Base-by-base conservation (phyloP, 2,888 invertebrate species). In the Rosalia funebris region DNA sequence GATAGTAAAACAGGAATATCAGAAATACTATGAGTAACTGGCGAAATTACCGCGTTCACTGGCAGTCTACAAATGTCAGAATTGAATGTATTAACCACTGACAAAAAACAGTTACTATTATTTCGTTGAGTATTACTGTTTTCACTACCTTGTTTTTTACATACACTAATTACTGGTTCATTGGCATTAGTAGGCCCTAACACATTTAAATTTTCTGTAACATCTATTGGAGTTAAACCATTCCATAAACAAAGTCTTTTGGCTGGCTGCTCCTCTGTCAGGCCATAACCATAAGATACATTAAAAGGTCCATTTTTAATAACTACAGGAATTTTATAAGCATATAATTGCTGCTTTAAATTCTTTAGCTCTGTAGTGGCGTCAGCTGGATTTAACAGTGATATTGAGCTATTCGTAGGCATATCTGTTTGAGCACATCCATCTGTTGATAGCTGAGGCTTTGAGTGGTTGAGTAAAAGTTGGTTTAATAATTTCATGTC, bases 401-500 rank as follows among this genome's bases (percentile, higher is more conserved):
- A 20, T 41, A 52, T 56, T n/a, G 45, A 47, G 31, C 20, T 32
- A 39, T 31, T 46, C 5, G 20, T 5, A 9, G 52, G 50, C 12
- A 60, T 7, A 10, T 31, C 12, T 2, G 50, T 56, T 50, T 60
- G 60, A 11, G 41, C 25, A 32, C 10, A 19, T 16, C 12, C 12
- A 9, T 36, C 16, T 34, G 19, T 11, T n/a, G 20, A 4, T n/a
- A 37, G n/a, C 9, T 20, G 1, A 1, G 19, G 3, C 15, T 54
- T 1, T 20, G 12, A 15, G 10, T 31, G 7, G 1, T 16, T 15
- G 37, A 37, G 42, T 11, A 71, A 16, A 3, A 71, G 36, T 9
- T 61, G 44, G 32, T 70, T 71, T 10, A 70, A n/a, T 2, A 69
- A 12, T 37, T 60, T 31, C n/a, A 39, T 16, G 15, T 72, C 71